phyloP scores from a whole-genome alignment of 53 echinoderm and acorn worm species.

The Apostichopus leukothele region DNA sequence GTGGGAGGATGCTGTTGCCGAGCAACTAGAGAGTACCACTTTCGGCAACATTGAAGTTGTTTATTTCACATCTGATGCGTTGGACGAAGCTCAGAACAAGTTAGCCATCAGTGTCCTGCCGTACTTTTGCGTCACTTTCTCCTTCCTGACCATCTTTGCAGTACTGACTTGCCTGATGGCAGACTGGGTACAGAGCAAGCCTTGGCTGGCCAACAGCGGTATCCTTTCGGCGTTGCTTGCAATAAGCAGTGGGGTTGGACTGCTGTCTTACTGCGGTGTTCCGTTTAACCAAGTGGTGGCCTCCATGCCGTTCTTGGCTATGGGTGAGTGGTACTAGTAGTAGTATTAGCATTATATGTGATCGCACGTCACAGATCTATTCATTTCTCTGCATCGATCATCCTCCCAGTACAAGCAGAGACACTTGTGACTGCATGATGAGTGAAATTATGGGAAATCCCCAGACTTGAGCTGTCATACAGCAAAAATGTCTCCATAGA shows the following conservation, averaged over 20 bases:
- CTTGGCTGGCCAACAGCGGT: constrained; percentile 67
- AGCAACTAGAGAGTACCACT: constrained; percentile 40
- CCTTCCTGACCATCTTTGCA: constrained; percentile 65
- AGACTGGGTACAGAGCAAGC: constrained; percentile 94
- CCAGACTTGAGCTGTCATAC: too few species aligned
- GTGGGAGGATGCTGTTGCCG: constrained; percentile 62
- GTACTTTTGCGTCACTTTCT: constrained; percentile 63
- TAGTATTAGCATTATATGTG: too few species aligned
- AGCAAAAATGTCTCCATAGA: too few species aligned
- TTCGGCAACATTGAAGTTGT: constrained; percentile 14
- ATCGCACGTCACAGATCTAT: too few species aligned
- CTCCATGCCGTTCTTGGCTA: constrained; percentile 88
- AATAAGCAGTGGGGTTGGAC: constrained; percentile 69
- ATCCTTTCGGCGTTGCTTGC: constrained; percentile 78
- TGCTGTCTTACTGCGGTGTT: constrained; percentile 70
- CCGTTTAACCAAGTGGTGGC: constrained; percentile 86
- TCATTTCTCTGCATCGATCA: too few species aligned
- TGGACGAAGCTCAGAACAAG: constrained; percentile 67
- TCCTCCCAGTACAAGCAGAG: too few species aligned
- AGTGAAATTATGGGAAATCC: too few species aligned
- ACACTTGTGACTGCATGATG: too few species aligned
- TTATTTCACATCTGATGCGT: constrained; percentile 71
- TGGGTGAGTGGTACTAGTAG: constrained; percentile 65
- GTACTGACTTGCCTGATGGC: constrained; percentile 78
- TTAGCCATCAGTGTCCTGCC: constrained; percentile 75